Conservation (phyloP, 2,797 vertebrate species). For the Chiroxiphia lanceolata region DNA sequence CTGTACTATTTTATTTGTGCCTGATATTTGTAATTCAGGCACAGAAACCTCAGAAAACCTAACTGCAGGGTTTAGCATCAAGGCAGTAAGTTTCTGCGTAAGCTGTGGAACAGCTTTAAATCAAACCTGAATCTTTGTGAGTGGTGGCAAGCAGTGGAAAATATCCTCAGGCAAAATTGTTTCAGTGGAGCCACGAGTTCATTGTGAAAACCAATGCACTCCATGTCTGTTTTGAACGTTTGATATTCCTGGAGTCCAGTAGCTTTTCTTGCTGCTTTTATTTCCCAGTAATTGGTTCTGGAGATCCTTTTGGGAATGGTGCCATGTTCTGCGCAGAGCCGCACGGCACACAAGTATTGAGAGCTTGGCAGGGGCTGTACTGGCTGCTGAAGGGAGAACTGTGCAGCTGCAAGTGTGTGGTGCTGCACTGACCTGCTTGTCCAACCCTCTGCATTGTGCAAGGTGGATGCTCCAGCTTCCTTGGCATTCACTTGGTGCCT, state of each 20-base stretch:
- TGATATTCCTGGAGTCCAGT: neutral
- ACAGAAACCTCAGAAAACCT: neutral
- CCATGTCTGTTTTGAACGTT: neutral
- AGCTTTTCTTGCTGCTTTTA: neutral
- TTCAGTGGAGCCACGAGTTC: neutral
- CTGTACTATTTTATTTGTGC: too few relatives aligned
- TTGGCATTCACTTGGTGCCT: neutral
- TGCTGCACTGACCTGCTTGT: neutral
- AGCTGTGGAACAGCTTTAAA: neutral
- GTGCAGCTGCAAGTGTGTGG: neutral
- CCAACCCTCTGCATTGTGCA: neutral
- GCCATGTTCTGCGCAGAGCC: neutral
- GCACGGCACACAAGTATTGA: rapidly evolving
- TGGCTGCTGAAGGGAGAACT: neutral
- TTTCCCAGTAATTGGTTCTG: neutral
- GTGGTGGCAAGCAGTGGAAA: neutral
- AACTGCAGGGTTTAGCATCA: neutral
- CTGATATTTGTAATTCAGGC: neutral
- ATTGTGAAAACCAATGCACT: neutral
- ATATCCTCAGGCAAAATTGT: neutral
- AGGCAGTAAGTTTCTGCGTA: neutral
- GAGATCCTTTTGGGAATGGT: neutral
- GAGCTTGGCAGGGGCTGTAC: neutral
- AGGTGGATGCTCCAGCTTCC: neutral
- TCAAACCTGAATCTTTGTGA: neutral